A percentile compares a stretch with the other conserved stretches of the same genome.
Conservation (phyloP, 2,113 vertebrate species). For the Petaurus breviceps region DNA sequence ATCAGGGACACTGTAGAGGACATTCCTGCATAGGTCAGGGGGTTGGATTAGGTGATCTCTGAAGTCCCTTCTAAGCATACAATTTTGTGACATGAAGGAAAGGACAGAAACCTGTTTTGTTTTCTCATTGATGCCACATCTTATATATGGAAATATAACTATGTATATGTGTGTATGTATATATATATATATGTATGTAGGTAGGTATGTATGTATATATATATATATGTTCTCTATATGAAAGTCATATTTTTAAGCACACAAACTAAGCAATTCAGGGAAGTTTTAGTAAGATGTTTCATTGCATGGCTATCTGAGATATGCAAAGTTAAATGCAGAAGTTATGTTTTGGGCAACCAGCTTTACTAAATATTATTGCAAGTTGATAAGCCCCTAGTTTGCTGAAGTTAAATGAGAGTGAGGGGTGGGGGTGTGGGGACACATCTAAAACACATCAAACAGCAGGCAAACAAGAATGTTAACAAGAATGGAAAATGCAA, state of each 20-base stretch:
- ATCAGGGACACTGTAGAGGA: neutral
- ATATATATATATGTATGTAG: too few relatives aligned
- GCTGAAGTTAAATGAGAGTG: neutral
- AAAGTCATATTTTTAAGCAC: constrained; percentile 9
- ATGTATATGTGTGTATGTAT: too few relatives aligned
- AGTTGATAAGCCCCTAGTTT: neutral
- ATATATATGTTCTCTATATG: neutral
- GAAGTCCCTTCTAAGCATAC: neutral
- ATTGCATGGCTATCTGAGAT: neutral
- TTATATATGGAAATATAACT: neutral
- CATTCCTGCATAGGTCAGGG: neutral
- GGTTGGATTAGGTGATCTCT: neutral
- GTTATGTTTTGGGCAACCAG: neutral
- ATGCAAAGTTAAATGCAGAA: neutral
- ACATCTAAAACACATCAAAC: neutral
- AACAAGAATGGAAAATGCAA: constrained; percentile 5
- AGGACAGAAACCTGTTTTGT: neutral
- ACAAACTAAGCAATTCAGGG: neutral
- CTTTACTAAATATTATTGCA: neutral
- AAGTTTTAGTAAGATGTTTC: neutral
- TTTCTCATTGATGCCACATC: neutral
- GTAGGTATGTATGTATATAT: neutral
- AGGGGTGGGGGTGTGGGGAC: neutral
- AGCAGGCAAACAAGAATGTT: constrained; percentile 16
- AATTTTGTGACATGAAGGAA: neutral